Evolutionary conservation across 2,797 vertebrate species (phyloP), one percentile per base, ranked within the genome.

Genomic region (Lagocephalus sceleratus): DNA sequence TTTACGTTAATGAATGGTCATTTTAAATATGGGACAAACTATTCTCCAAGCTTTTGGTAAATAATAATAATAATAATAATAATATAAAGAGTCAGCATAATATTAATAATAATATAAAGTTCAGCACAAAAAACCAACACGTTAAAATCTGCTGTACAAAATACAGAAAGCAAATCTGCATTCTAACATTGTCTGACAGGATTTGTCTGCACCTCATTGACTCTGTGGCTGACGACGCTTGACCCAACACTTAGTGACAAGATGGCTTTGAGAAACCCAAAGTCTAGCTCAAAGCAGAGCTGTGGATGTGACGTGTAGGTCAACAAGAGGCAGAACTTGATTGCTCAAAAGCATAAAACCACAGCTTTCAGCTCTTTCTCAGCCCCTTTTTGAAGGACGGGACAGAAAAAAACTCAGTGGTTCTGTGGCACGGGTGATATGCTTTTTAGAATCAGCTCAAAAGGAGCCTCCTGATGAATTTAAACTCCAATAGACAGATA

Each of bases 401-500:
- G 32, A 35, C 11, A 14, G 32, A 14, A 32, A 32, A 29, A 10
- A 29, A 35, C 32, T 35, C 32, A 1, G 32, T 20, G 42, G 7
- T 57, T 57, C 16, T 12, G 20, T 26, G 14, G 6, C 44, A 45
- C 65, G 60, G 65, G 70, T 67, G 16, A 44, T 44, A 76, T 55
- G 75, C 68, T 74, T 75, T 74, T 61, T 58, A 71, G 69, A 73
- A 76, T 38, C 50, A 85, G 89, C 90, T 76, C 87, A 92, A 76
- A 87, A 48, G 59, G 91, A 90, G 85, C 83, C 82, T 80, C 90
- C 88, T 89, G 90, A 86, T 89, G 60, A 87, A 93, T 92, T 88
- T 92, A 87, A 81, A 79, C 61, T 84, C 76, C 89, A 92, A 88
- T 93, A 90, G 91, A 93, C 89, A 81, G 86, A 92, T 88, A 88